phyloP scores from a whole-genome alignment of 37 sponge, comb jelly and placozoan species.

The Hexactinellida sp. region DNA sequence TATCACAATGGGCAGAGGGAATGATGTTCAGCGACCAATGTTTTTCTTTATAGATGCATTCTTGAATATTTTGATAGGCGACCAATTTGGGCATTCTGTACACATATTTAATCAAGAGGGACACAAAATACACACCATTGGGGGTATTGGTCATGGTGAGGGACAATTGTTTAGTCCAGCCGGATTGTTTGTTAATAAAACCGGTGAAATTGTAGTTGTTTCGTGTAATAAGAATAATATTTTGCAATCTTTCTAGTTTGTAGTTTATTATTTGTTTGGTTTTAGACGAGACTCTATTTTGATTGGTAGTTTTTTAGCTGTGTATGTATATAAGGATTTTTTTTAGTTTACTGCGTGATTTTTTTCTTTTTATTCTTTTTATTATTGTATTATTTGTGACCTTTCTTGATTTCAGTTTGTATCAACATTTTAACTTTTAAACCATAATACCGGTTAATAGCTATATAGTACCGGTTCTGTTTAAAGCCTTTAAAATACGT shows the following conservation, averaged over 20 bases:
- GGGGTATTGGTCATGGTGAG: neutral
- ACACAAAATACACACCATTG: neutral
- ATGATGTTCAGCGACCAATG: neutral
- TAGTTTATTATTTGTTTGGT: too few species aligned
- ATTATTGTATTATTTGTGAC: neutral
- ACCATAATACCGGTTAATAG: too few species aligned
- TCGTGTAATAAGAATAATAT: neutral
- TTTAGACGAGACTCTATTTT: too few species aligned
- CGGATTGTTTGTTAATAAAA: neutral
- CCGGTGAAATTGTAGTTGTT: neutral
- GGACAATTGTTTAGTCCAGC: neutral
- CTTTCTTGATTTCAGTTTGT: too few species aligned
- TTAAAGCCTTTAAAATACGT: too few species aligned
- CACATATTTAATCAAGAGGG: neutral
- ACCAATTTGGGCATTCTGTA: neutral
- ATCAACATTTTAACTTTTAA: too few species aligned
- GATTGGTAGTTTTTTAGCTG: neutral
- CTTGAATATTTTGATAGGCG: neutral
- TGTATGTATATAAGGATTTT: neutral
- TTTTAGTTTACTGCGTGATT: too few species aligned
- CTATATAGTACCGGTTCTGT: too few species aligned
- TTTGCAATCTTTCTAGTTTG: neutral
- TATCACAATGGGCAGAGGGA: neutral
- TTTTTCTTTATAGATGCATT: neutral
- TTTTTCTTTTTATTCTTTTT: neutral